A percentile compares a stretch with the other conserved stretches of the same genome.
phyloP scores from a whole-genome alignment of 2,888 invertebrate species.

The Macaria notata region DNA sequence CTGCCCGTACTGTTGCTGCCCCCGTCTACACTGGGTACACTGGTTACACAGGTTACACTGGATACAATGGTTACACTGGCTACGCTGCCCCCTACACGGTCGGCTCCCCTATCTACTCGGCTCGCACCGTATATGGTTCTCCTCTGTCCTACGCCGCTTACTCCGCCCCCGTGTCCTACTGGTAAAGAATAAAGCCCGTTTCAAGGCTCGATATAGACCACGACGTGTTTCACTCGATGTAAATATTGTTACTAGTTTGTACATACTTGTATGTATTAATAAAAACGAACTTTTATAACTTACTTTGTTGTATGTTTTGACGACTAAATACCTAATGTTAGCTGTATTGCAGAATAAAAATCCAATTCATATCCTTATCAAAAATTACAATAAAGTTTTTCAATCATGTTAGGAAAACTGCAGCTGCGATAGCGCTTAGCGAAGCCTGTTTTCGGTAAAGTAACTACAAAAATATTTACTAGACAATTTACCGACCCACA shows the following conservation, averaged over 20 bases:
- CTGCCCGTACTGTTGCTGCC: conserved; percentile 38
- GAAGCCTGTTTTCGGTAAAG: too few relatives aligned
- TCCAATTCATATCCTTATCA: too few relatives aligned
- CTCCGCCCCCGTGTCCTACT: conserved; percentile 64
- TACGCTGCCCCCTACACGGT: conserved; percentile 24
- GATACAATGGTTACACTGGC: conserved; percentile 26
- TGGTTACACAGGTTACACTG: conserved; percentile 41
- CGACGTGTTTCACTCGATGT: conserved; percentile 54
- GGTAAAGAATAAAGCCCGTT: conserved; percentile 46
- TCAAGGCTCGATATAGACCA: conserved; percentile 35
- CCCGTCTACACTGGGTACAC: conserved; percentile 29
- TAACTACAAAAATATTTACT: too few relatives aligned
- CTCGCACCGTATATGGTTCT: conserved; percentile 36
- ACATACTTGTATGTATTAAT: conserved; percentile 44
- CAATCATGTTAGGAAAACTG: too few relatives aligned
- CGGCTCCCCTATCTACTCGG: conserved; percentile 29
- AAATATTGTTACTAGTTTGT: conserved; percentile 55
- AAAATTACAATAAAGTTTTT: too few relatives aligned
- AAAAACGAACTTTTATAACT: conserved; percentile 35
- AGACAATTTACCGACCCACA: too few relatives aligned
- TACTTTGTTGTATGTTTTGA: background rate
- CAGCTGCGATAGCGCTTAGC: too few relatives aligned
- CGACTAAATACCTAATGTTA: too few relatives aligned
- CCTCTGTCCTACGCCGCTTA: conserved; percentile 56
- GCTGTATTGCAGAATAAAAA: too few relatives aligned